Conservation (phyloP, 2,888 invertebrate genomes). For the Rotaria magnacalcarata region DNA sequence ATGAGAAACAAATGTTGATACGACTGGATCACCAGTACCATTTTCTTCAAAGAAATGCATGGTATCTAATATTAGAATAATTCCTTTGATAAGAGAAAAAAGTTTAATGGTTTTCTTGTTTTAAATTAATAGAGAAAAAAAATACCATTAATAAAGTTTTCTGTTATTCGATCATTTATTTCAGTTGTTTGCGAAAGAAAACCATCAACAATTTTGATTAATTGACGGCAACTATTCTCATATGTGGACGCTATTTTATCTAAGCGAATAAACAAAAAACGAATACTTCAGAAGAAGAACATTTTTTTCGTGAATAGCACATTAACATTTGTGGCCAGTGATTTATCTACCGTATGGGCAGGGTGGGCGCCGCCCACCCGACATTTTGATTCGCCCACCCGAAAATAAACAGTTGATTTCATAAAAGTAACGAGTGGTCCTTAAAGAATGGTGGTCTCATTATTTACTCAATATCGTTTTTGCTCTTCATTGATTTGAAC, state of each 20-base stretch:
- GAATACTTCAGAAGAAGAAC: too few species aligned
- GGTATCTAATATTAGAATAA: background rate
- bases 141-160: slow-evolving; percentile 29
- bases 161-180: slow-evolving; percentile 44
- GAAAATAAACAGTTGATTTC: too few species aligned
- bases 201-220: slow-evolving; percentile 65
- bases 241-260: slow-evolving; percentile 58
- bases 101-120: too few species aligned
- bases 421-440: too few species aligned
- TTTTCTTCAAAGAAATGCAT: background rate
- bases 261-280: background rate
- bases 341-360: too few species aligned
- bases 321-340: too few species aligned
- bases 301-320: too few species aligned
- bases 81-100: background rate
- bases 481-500: too few species aligned
- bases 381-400: too few species aligned
- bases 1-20: background rate
- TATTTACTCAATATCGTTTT: too few species aligned
- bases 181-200: slow-evolving; percentile 59
- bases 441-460: too few species aligned
- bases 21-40: background rate
- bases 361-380: too few species aligned
- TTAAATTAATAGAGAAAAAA: background rate
- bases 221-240: slow-evolving; percentile 64